Evolutionary conservation across 2,113 vertebrate species (phyloP).

Genomic region (Holacanthus passer): DNA sequence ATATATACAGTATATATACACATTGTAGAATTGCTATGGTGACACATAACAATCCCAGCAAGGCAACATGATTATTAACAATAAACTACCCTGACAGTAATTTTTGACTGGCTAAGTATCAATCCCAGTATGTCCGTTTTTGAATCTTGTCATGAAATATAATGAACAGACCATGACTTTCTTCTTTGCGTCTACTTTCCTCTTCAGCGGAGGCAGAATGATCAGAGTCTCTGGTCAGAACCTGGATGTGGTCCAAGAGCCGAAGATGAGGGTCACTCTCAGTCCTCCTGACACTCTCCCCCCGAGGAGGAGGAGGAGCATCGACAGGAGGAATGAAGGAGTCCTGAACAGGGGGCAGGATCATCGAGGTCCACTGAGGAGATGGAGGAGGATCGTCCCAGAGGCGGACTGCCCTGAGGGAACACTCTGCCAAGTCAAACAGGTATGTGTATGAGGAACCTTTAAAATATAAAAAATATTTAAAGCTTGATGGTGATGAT

Average conservation of each 20-base stretch:
- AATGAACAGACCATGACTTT: not conserved
- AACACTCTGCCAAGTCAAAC: conserved; percentile 84
- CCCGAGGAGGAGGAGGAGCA: conserved; percentile 68
- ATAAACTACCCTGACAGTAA: too few species aligned
- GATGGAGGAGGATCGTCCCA: conserved; percentile 86
- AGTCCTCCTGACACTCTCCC: conserved; percentile 78
- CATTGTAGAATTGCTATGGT: too few species aligned
- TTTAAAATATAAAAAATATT: not conserved
- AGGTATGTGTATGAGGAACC: conserved; percentile 64
- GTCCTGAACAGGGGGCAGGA: conserved; percentile 6
- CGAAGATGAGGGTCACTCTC: conserved; percentile 91
- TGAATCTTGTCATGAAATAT: not conserved
- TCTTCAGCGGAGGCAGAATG: conserved; percentile 90
- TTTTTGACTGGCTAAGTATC: not conserved
- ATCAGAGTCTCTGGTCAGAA: conserved; percentile 91
- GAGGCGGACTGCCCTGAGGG: conserved; percentile 85
- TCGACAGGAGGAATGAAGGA: conserved; percentile 28
- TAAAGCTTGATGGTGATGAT: not conserved
- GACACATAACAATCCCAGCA: too few species aligned
- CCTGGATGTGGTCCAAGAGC: conserved; percentile 93
- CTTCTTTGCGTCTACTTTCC: not conserved
- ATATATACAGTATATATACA: too few species aligned
- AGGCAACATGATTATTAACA: too few species aligned
- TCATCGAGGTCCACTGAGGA: conserved; percentile 62
- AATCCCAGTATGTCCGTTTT: too few species aligned